phyloP scores from a whole-genome alignment of 2,797 vertebrate genomes.

The Falco naumanni region DNA sequence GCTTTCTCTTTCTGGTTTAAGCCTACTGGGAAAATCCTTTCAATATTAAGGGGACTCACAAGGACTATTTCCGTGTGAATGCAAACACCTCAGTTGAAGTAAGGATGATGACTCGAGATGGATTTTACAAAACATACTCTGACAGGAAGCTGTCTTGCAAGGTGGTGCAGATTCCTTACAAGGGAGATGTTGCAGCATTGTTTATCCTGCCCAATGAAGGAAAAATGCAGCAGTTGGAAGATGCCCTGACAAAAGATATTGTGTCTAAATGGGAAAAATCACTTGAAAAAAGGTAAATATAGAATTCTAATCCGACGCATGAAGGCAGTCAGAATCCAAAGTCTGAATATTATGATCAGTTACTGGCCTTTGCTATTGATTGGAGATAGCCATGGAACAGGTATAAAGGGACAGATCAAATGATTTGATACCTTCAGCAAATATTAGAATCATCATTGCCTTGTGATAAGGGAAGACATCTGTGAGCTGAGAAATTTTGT shows the following conservation, averaged over 20 bases:
- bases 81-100: slow-evolving; percentile 77
- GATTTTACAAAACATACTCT: slow-evolving; percentile 77
- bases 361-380: background rate
- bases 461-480: background rate
- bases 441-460: background rate
- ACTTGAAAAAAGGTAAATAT: background rate
- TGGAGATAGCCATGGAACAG: background rate
- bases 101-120: slow-evolving; percentile 86
- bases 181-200: slow-evolving; percentile 81
- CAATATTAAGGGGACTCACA: slow-evolving; percentile 69
- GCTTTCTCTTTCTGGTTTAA: slow-evolving; percentile 26
- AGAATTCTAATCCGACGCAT: background rate
- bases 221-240: slow-evolving; percentile 80
- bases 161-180: slow-evolving; percentile 84
- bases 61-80: slow-evolving; percentile 81
- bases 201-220: slow-evolving; percentile 83
- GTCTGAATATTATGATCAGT: background rate
- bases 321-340: background rate
- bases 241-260: slow-evolving; percentile 64
- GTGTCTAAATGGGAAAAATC: slow-evolving; percentile 58
- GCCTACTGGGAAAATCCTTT: slow-evolving; percentile 49
- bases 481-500: background rate
- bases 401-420: background rate
- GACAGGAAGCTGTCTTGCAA: slow-evolving; percentile 76
- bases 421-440: background rate